Base-by-base conservation (phyloP, 2,113 vertebrate genomes). In the Oplegnathus fasciatus region DNA sequence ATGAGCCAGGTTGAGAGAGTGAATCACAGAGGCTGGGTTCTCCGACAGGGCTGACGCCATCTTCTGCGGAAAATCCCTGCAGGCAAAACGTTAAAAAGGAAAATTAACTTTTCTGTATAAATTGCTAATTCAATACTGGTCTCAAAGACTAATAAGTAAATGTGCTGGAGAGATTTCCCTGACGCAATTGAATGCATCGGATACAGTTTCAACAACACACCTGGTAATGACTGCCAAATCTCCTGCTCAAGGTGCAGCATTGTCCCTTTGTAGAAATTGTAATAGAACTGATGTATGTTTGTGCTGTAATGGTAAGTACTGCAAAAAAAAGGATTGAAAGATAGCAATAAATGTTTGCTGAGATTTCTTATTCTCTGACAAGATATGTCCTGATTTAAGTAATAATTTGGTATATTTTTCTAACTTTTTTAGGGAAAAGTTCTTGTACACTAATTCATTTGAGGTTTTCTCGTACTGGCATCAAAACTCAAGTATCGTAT, bases 1-100 rank as follows among this genome's bases (percentile, higher is more conserved):
- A 92, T 97, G 96, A 83, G 97, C 96, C 91, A 98, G 94, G 94
- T 96, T 97, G 91, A 98, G 95, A 34, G 96, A 96, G 90, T 97
- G 97, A 81, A 98, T 96, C 83, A 96, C 95, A 18, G 97, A 97
- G 88, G 94, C 95, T 13, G 96, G 95, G 89, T 98, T 98, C 93
- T 98, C 97, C 4, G 96, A 95, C 90, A 98, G 93, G 0, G 97
- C 97, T 2, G 95, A 93, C 54, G 97, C 95, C 95, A 98, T 96
- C 93, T 97, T 97, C 94, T 97, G 96, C 57, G 97, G 97, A 87
- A 98, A 98, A 91, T 97, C 97, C 89, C 97, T 97, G 92, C 14
- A 83, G 85, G 87, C 13, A 55, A 48, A 40, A 72, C 14, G 2
- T 64, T 52, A 37, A 22, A 85, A 75, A 55, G 44, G 44, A 69